phyloP scores from a whole-genome alignment of 2,797 vertebrate genomes.

The Sylvia borin region DNA sequence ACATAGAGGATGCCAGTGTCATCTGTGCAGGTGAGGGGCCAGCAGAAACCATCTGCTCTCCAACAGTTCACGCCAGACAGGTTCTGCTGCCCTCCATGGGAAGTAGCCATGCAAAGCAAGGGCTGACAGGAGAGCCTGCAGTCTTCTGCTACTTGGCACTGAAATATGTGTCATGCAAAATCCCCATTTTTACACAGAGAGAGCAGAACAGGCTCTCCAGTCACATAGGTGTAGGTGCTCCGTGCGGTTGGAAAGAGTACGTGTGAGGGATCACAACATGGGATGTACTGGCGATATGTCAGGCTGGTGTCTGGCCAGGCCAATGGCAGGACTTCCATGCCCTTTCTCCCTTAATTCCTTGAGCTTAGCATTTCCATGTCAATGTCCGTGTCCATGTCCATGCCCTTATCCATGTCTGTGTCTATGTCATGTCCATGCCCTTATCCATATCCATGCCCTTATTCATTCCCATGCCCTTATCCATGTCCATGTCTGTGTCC shows the following conservation, averaged over 20 bases:
- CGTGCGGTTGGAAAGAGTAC: neutral
- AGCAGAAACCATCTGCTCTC: neutral
- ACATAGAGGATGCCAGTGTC: neutral
- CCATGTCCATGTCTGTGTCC: too few species aligned
- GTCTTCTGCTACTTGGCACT: neutral
- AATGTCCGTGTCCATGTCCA: too few species aligned
- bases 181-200: neutral
- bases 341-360: neutral
- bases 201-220: neutral
- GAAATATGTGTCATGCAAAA: neutral
- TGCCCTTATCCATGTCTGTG: too few species aligned
- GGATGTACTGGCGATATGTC: neutral
- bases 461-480: too few species aligned
- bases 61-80: fast-evolving
- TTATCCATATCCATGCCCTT: too few species aligned
- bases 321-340: neutral
- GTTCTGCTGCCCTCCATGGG: neutral
- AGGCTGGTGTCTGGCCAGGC: neutral
- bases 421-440: too few species aligned
- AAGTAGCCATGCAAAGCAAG: neutral
- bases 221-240: too few species aligned
- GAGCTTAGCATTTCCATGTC: too few species aligned
- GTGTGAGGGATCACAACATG: neutral
- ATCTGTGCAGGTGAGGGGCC: conserved; percentile 47
- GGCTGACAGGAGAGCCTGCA: neutral